Conservation (phyloP, 2,113 vertebrate species). For the Semnopithecus entellus region DNA sequence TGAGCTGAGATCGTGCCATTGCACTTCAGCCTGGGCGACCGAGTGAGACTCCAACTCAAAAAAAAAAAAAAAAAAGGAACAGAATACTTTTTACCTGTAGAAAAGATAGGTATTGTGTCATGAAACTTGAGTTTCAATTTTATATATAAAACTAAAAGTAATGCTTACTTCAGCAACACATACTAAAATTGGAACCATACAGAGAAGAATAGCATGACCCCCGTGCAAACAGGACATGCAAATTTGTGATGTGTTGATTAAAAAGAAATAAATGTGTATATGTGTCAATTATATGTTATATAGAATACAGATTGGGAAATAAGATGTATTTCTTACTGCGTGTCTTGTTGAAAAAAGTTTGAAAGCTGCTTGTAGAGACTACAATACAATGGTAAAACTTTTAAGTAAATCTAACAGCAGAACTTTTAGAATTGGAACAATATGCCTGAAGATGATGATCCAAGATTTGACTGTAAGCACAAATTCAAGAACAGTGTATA, state of each 20-base stretch:
- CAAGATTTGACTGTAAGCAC: not conserved
- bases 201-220: no score
- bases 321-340: not conserved
- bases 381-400: not conserved
- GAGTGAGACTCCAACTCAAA: no score
- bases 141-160: not conserved
- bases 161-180: no score
- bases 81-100: no score
- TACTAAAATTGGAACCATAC: no score
- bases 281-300: not conserved
- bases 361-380: not conserved
- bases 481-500: not conserved
- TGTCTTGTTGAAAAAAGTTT: not conserved
- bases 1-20: no score
- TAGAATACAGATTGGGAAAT: not conserved
- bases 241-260: no score
- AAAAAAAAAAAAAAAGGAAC: no score
- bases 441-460: not conserved
- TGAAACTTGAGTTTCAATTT: constrained; percentile 1
- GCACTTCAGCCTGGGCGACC: no score
- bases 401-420: not conserved
- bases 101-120: not conserved
- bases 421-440: not conserved
- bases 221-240: no score
- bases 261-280: not conserved